A percentile compares a stretch with the other conserved stretches of the same genome.
Evolutionary conservation across 1,140 invertebrate species (phyloP).

Genomic region (Trachymyrmex cornetzi): DNA sequence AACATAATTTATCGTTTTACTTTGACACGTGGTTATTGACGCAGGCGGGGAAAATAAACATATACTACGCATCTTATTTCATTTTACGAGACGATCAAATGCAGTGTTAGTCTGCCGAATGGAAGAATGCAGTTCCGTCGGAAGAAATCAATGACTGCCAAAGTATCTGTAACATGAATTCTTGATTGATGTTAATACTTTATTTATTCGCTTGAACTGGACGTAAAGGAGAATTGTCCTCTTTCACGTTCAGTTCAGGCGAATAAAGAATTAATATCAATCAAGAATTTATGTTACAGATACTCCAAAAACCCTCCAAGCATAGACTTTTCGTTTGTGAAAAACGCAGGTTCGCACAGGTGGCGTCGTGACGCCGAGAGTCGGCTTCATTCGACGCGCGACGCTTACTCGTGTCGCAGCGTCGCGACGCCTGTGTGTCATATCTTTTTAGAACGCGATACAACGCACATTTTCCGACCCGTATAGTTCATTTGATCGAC

Average conservation of each 20-base stretch:
- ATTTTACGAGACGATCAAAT: conserved; percentile 31
- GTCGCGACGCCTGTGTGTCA: conserved; percentile 23
- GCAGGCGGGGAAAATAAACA: conserved; percentile 6
- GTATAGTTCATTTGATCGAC: conserved; percentile 1
- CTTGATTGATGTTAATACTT: conserved; percentile 36
- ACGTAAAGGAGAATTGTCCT: not conserved
- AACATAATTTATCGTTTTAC: not conserved
- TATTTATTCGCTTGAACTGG: not conserved
- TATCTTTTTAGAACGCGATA: not conserved
- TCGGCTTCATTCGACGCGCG: conserved; percentile 76
- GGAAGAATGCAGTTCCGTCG: conserved; percentile 16
- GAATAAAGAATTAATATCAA: conserved; percentile 11
- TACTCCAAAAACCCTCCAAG: not conserved
- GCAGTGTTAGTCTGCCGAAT: not conserved
- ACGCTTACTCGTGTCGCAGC: conserved; percentile 75
- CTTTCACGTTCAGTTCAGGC: not conserved
- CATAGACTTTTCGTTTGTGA: not conserved
- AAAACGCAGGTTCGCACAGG: conserved; percentile 47
- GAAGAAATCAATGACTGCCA: not conserved
- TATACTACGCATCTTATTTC: conserved; percentile 14
- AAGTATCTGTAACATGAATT: not conserved
- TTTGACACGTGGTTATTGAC: conserved; percentile 26
- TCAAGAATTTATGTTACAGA: conserved; percentile 17
- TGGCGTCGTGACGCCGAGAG: conserved; percentile 74
- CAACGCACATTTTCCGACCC: not conserved